Evolutionary conservation across 2,888 invertebrate genomes (phyloP), one percentile per base, ranked within the genome.

Genomic region (Merodon equestris): DNA sequence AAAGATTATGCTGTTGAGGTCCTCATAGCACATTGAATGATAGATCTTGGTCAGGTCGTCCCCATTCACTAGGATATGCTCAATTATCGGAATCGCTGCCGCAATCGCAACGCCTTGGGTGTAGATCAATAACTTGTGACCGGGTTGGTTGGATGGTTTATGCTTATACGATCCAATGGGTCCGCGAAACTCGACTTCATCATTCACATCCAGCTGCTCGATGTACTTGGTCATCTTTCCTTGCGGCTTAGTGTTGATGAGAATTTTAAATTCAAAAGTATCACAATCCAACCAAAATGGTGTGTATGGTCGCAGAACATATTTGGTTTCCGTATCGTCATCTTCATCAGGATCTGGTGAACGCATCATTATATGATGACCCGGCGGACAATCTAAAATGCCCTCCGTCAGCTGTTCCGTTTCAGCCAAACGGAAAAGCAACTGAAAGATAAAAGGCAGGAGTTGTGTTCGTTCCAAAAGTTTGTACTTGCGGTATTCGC

Each of bases 71-170:
- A 95, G 84, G 79, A 95, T 90, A 40, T 89, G 86, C 34, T 91
- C 87, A 57, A 94, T 91, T 10, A 95, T 90, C 13, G 92, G 90
- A 83, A 91, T 90, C 84, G 94, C 90, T 19, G 95, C 93, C 14
- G 94, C 92, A 79, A 95, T 91, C 0, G 95, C 95, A 18, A 95
- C 94, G 0, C 95, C 95, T 85, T 94, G 94, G 50, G 93, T 91
- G 47, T 93, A 87, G 85, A 92, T 89, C 1, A 91, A 79, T 14
- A 92, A 83, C 36, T 36, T 9, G 13, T 45, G 58, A 2, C 15
- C 61, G 18, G 47, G 13, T 3, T 45, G 38, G 14, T 71, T 68
- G 14, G 51, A 73, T 70, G 87, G 74, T 74, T 88, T 87, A 84
- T 87, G 90, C 47, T 84, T 85, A 84, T 91, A 91, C 1, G 36